These are phyloP conservation scores for Aphelinus atriplicis DNA, from an alignment of 1,140 invertebrate genomes.

Conservation along the genomic window DNA sequence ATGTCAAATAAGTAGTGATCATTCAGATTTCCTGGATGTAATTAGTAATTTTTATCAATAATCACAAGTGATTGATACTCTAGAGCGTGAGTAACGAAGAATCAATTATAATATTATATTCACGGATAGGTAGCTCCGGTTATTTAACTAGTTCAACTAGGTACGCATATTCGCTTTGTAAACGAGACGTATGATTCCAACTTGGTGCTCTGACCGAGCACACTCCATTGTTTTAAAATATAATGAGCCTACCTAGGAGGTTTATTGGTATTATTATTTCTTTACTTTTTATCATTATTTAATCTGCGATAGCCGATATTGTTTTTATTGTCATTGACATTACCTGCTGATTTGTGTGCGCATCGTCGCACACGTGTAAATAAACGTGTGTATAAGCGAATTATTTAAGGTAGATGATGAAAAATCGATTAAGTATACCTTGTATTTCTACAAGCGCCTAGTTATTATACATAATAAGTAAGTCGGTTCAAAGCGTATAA, in stretches of 20 bases:
- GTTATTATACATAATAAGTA: constrained; percentile 3
- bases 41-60: no score
- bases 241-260: background rate
- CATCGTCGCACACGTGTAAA: constrained; percentile 26
- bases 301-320: constrained; percentile 17
- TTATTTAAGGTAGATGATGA: constrained; percentile 36
- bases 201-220: constrained; percentile 1
- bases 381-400: constrained; percentile 39
- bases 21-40: no score
- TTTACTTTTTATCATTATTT: constrained; percentile 1
- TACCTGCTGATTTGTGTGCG: constrained; percentile 20
- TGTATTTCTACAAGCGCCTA: constrained; percentile 32
- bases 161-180: no score
- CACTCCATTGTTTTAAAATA: constrained; percentile 13
- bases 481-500: background rate
- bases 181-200: constrained; percentile 21
- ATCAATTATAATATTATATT: constrained; percentile 19
- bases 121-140: constrained; percentile 22
- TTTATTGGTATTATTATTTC: background rate
- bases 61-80: background rate
- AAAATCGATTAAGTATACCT: constrained; percentile 24
- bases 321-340: constrained; percentile 28
- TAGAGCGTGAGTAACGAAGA: constrained; percentile 35
- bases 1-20: no score
- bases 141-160: constrained; percentile 8